These are phyloP conservation scores for Edolisoma coerulescens DNA, from an alignment of 2,113 vertebrate species.

Conservation along the genomic window DNA sequence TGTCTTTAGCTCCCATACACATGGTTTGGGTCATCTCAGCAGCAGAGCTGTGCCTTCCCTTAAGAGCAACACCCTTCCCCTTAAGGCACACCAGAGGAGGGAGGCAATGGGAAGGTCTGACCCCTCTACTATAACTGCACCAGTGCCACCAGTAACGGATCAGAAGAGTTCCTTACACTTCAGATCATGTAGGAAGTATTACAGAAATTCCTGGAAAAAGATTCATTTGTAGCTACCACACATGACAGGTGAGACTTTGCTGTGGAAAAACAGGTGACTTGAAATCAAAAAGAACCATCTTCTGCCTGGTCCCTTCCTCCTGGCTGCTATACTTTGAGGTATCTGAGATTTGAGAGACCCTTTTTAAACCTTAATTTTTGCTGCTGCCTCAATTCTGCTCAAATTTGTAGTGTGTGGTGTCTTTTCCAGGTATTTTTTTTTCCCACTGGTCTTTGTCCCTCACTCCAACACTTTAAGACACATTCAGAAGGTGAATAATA, in stretches of 20 bases:
- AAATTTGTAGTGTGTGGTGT: neutral
- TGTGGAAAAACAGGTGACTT: neutral
- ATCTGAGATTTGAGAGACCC: neutral
- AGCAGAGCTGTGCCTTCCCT: neutral
- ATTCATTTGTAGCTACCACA: accelerated
- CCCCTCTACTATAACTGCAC: accelerated
- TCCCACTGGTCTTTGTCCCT: neutral
- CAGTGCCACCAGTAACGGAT: neutral
- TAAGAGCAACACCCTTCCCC: too few species aligned
- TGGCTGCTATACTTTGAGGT: neutral
- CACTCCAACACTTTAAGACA: neutral
- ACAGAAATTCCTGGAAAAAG: neutral
- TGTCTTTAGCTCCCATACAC: neutral
- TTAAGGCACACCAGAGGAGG: too few species aligned
- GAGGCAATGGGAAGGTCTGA: neutral
- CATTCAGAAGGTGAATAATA: neutral
- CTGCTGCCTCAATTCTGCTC: neutral
- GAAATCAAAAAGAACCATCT: neutral
- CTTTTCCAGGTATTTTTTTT: neutral
- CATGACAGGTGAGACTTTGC: neutral
- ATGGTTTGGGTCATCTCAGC: accelerated
- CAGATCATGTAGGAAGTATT: neutral
- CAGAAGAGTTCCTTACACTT: neutral
- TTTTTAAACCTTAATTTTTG: neutral
- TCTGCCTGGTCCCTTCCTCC: neutral